A percentile compares a stretch with the other conserved stretches of the same genome.
Conservation (phyloP, 2,888 invertebrate genomes). For the Amiota minor region DNA sequence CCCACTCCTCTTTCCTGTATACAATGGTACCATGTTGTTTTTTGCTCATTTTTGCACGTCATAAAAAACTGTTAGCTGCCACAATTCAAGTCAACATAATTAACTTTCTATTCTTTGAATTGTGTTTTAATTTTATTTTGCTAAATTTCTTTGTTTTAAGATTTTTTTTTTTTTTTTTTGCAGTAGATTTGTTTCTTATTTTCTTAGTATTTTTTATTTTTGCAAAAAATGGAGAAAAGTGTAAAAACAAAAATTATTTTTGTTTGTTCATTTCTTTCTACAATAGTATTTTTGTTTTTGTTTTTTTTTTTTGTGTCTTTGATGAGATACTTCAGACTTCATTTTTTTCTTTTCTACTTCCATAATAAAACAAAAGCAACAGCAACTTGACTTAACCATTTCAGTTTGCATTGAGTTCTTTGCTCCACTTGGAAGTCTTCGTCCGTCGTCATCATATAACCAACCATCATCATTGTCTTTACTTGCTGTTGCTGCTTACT, state of each 20-base stretch:
- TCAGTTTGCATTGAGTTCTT: background rate
- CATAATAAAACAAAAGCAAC: background rate
- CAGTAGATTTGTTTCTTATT: background rate
- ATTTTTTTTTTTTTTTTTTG: slow-evolving; percentile 25
- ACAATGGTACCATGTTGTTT: background rate
- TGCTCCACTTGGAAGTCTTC: slow-evolving; percentile 8
- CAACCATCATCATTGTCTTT: no score
- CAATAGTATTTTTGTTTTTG: no score
- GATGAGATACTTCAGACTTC: no score
- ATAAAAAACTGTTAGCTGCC: slow-evolving; percentile 8
- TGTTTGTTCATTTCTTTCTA: slow-evolving; percentile 37
- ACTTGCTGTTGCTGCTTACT: no score
- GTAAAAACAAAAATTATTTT: slow-evolving; percentile 30
- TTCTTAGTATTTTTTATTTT: background rate
- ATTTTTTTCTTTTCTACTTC: background rate
- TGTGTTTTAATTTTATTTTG: slow-evolving; percentile 26
- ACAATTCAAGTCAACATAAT: slow-evolving; percentile 48
- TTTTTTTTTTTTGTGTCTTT: no score
- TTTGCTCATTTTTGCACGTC: background rate
- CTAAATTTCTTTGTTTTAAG: slow-evolving; percentile 9
- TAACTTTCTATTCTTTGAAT: slow-evolving; percentile 62
- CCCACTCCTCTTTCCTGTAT: background rate
- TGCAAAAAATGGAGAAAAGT: background rate
- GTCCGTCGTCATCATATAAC: slow-evolving; percentile 3
- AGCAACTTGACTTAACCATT: background rate